Evolutionary conservation across 2,797 vertebrate genomes (phyloP), one percentile per base, ranked within the genome.

Genomic region (Sebastes umbrosus): DNA sequence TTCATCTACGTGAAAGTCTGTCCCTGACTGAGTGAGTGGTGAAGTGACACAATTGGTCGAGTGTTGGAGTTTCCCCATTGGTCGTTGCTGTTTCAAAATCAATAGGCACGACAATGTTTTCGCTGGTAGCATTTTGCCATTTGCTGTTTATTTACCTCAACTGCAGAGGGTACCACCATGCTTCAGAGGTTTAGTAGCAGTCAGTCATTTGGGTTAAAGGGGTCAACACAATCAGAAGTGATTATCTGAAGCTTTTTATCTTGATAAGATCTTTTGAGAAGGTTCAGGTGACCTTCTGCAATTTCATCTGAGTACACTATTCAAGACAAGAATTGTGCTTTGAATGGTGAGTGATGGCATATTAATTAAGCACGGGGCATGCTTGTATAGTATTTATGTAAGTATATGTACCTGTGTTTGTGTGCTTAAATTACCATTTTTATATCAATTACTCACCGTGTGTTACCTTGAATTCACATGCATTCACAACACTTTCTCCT

Each of bases 231-330:
- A 54, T 73, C 67, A 75, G 5, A 25, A 46, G 31, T 46, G 58
- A 87, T 73, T 32, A 83, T 81, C 18, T 85, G 64, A 73, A 75
- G 62, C 22, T 58, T 67, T 79, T 78, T 34, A 59, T 32, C 34
- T 34, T 70, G 25, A 63, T 54, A 73, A 39, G 9, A 43, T 66
- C 31, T 27, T 55, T 71, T 66, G 14, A 65, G 60, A 59, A 65
- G n/a, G 31, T 46, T 62, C 68, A 9, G 22, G 22, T 60, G 36
- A 73, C 64, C 64, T 18, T 55, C 14, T 66, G 59, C 20, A 69
- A 16, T 75, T 73, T 80, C 13, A 75, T 62, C 22, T 25, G 10
- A 43, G 46, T 31, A 57, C 13, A 43, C 24, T 24, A 27, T 20
- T 52, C 22, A 24, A 20, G 3, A 57, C 46, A 20, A 50, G 18